Conservation (phyloP, 2,888 invertebrate species). For the Beris chalybata region DNA sequence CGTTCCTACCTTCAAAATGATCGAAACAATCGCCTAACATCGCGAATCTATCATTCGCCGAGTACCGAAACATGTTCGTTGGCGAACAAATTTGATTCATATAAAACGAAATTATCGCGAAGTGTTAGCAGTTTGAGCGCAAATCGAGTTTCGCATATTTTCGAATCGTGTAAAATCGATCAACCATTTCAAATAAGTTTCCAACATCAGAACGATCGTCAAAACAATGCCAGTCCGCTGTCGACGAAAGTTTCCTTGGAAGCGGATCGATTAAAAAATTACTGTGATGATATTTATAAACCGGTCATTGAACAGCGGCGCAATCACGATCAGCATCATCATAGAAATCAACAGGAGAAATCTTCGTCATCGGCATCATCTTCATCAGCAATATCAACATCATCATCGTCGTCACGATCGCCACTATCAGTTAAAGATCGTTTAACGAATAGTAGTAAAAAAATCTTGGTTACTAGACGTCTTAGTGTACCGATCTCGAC, state of each 20-base stretch:
- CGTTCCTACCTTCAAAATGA: conserved; percentile 28
- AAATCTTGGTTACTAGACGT: too few relatives aligned
- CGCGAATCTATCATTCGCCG: conserved; percentile 32
- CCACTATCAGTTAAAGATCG: too few relatives aligned
- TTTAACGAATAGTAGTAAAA: too few relatives aligned
- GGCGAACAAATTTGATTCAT: conserved; percentile 18
- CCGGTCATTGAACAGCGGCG: neutral
- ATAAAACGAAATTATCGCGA: conserved; percentile 22
- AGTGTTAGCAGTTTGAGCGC: conserved; percentile 28
- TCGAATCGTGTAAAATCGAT: conserved; percentile 10
- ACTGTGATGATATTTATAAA: neutral
- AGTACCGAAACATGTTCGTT: conserved; percentile 29
- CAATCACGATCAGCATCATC: conserved; percentile 2
- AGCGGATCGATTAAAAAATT: neutral
- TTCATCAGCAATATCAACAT: neutral
- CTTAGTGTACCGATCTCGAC: too few relatives aligned
- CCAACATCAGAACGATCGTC: too few relatives aligned
- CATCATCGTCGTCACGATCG: conserved; percentile 9
- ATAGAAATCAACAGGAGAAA: neutral
- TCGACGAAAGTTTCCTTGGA: neutral
- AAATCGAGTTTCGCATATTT: conserved; percentile 21
- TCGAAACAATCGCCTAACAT: conserved; percentile 7
- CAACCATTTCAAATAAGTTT: too few relatives aligned
- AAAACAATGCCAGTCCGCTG: too few relatives aligned
- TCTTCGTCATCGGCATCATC: neutral